Evolutionary conservation across 2,113 vertebrate species (phyloP), one percentile per base, ranked within the genome.

Genomic region (Corynorhinus townsendii): DNA sequence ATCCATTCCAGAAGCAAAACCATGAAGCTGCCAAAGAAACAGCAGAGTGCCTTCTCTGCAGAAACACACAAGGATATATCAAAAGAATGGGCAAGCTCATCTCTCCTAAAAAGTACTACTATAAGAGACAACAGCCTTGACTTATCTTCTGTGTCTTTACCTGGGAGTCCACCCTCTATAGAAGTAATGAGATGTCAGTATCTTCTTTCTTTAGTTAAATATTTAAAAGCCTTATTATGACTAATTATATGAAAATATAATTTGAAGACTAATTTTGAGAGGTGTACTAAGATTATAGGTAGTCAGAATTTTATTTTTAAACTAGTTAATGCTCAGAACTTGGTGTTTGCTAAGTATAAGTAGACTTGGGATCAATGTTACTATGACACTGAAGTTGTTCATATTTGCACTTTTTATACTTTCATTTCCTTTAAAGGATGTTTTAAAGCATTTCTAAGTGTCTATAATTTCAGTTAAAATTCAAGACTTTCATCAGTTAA

Each of bases 151-250:
- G 0, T 66, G 2, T 76, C 91, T 33, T 95, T 94, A 38, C 22
- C 96, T 90, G 97, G 89, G 73, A 98, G 97, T 77, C 87, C 98
- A 89, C 96, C 96, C 35, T 98, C 98, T 47, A 82, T 97, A 35
- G 99, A 99, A 97, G 98, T 92, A 69, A 98, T 99, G 98, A 99
- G 99, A 99, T 97, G 99, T 99, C 98, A 98, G 99, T 98, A 56
- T 97, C 96, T 85, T 82, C 77, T 83, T 35, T 81, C 76, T 86
- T 59, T 69, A 86, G 38, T 4, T 16, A 3, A 49, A 82, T 92
- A 84, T 30, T 81, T 35, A 85, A 2, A 2, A 24, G 47, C 91
- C 94, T 81, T 89, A 4, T 24, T 92, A 3, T 62, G 38, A 43
- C 33, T 59, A 69, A 45, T 43, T 82, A 24, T 54, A 4, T 95